These are phyloP conservation scores for Macropus fuliginosus DNA, from an alignment of 2,797 vertebrate genomes.

Conservation along the genomic window DNA sequence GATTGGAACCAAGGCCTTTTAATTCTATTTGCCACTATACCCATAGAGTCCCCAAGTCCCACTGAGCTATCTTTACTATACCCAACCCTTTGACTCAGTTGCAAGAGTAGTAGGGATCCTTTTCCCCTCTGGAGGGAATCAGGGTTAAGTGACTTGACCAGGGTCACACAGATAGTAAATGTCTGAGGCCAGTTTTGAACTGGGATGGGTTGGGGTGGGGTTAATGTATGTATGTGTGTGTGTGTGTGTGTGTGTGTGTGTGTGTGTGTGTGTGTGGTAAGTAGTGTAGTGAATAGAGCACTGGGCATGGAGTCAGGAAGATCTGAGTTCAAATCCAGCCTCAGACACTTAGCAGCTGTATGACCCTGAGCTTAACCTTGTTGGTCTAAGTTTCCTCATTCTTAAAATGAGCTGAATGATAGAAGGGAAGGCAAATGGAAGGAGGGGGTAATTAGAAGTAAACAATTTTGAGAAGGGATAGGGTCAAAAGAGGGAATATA, in stretches of 20 bases:
- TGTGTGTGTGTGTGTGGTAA: no score
- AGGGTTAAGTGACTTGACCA: neutral
- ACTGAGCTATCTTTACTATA: neutral
- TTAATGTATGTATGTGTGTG: no score
- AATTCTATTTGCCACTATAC: neutral
- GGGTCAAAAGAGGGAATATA: no score
- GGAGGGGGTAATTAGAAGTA: no score
- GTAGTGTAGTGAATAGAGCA: neutral
- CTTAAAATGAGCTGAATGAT: neutral
- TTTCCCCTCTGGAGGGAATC: neutral
- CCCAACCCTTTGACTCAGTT: neutral
- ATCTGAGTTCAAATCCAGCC: neutral
- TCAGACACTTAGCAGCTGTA: neutral
- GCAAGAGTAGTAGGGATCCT: neutral
- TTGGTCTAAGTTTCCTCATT: neutral
- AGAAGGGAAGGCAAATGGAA: no score
- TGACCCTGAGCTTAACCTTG: neutral
- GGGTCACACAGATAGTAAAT: neutral
- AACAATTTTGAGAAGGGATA: no score
- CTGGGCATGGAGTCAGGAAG: neutral
- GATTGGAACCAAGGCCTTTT: neutral
- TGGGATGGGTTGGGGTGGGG: no score
- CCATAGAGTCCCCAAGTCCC: neutral
- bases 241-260: no score
- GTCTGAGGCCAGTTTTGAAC: neutral